Percentiles rank a stretch among this genome's conserved stretches.
These are phyloP conservation scores for Cydia splendana DNA, from an alignment of 1,140 invertebrate genomes.

Conservation along the genomic window DNA sequence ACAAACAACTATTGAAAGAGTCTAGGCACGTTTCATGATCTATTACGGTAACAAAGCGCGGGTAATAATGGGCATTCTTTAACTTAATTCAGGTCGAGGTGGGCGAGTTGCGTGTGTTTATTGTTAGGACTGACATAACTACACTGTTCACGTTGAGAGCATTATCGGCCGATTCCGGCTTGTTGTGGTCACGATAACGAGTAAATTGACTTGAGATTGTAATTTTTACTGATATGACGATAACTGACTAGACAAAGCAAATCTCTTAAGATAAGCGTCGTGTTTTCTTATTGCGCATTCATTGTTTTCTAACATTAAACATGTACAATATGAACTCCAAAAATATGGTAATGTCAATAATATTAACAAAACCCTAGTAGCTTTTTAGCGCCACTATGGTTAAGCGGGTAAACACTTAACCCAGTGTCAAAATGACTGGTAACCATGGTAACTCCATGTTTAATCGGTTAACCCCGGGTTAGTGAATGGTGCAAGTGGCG, in stretches of 20 bases:
- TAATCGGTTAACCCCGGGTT: too few relatives aligned
- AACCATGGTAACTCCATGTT: too few relatives aligned
- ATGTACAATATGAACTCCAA: too few relatives aligned
- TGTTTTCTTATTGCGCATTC: not conserved
- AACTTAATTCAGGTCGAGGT: slow-evolving; percentile 22
- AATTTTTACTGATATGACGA: slow-evolving; percentile 13
- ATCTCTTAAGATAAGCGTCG: not conserved
- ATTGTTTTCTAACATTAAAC: not conserved
- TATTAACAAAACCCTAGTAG: too few relatives aligned
- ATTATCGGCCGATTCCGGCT: slow-evolving; percentile 1
- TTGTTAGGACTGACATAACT: slow-evolving; percentile 15
- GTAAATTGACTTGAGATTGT: not conserved
- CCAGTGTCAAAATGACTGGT: too few relatives aligned
- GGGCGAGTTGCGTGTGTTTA: not conserved
- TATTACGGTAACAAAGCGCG: slow-evolving; percentile 21
- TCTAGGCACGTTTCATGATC: not conserved
- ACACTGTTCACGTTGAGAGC: not conserved
- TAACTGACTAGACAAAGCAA: slow-evolving; percentile 11
- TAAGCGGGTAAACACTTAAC: too few relatives aligned
- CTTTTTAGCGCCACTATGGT: too few relatives aligned
- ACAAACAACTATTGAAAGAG: not conserved
- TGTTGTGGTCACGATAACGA: slow-evolving; percentile 14
- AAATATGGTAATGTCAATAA: too few relatives aligned
- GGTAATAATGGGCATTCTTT: slow-evolving; percentile 19
- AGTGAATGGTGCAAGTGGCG: too few relatives aligned